Evolutionary conservation across 2,113 vertebrate genomes (phyloP).

Genomic region (Nansenia antarctica): DNA sequence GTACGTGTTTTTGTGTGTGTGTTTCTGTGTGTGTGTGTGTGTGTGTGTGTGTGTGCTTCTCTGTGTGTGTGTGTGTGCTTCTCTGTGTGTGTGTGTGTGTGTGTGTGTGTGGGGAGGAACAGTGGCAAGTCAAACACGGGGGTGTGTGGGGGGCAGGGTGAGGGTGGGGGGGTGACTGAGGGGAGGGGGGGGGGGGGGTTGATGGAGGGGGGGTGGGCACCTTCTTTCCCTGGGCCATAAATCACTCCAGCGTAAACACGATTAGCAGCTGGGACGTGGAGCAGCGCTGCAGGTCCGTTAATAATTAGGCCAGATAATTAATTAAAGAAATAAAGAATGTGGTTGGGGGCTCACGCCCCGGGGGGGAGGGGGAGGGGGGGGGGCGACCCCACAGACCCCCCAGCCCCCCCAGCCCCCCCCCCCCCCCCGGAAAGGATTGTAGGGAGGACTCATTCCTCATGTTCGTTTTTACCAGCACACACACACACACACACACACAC

Average conservation of each 20-base stretch:
- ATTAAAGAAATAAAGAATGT: conserved; percentile 27
- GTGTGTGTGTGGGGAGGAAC: too few relatives aligned
- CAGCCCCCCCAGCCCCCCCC: not conserved
- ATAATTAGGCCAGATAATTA: conserved; percentile 18
- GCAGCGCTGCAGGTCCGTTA: conserved; percentile 5
- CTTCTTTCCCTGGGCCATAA: conserved; percentile 10
- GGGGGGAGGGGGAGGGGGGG: too few relatives aligned
- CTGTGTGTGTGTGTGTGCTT: too few relatives aligned
- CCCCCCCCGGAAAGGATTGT: not conserved
- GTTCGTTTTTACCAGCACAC: conserved; percentile 12
- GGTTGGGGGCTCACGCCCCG: conserved; percentile 1
- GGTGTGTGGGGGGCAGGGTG: not conserved
- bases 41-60: too few relatives aligned
- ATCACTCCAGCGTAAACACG: conserved; percentile 27
- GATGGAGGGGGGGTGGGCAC: not conserved
- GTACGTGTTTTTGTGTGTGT: too few relatives aligned
- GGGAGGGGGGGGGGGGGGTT: conserved; percentile 46
- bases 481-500: not conserved
- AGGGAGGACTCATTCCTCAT: conserved; percentile 20
- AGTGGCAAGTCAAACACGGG: too few relatives aligned
- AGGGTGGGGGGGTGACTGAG: not conserved
- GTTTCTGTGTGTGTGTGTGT: too few relatives aligned
- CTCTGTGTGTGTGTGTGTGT: too few relatives aligned
- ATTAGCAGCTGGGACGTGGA: not conserved
- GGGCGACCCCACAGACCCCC: too few relatives aligned